These are phyloP conservation scores for Aporrectodea caliginosa DNA, from an alignment of 1,140 invertebrate species.

Conservation along the genomic window DNA sequence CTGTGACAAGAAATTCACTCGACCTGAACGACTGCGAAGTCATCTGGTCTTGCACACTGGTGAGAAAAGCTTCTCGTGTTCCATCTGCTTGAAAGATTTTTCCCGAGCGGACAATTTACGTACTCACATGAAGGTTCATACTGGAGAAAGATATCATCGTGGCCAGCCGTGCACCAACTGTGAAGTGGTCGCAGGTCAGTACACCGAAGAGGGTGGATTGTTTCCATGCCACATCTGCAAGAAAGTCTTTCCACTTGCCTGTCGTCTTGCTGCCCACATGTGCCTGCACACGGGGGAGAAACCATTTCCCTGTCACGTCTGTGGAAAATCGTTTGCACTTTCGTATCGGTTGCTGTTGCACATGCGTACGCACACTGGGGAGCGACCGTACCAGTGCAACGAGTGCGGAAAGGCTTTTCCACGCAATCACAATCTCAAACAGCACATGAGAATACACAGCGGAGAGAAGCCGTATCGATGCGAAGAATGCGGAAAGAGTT, in stretches of 20 bases:
- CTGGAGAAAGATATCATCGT: constrained; percentile 77
- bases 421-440: constrained; percentile 55
- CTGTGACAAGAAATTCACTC: neutral
- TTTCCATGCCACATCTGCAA: neutral
- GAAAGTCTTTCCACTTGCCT: neutral
- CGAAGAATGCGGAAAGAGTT: constrained; percentile 55
- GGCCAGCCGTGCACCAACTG: constrained; percentile 27
- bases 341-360: constrained; percentile 93
- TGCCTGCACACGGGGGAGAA: constrained; percentile 1
- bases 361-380: constrained; percentile 6
- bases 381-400: constrained; percentile 52
- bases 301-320: constrained; percentile 76
- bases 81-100: constrained; percentile 82
- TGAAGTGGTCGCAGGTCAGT: neutral
- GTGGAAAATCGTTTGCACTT: constrained; percentile 99
- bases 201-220: neutral
- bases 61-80: constrained; percentile 29
- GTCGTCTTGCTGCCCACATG: constrained; percentile 5
- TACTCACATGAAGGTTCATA: constrained; percentile 93
- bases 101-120: constrained; percentile 97
- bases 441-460: constrained; percentile 56
- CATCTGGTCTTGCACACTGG: constrained; percentile 19
- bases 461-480: constrained; percentile 57
- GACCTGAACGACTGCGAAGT: neutral
- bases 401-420: constrained; percentile 46